A percentile compares a stretch with the other conserved stretches of the same genome.
Conservation (phyloP, 92 coral and sea anemone genomes). For the Ricordea florida region DNA sequence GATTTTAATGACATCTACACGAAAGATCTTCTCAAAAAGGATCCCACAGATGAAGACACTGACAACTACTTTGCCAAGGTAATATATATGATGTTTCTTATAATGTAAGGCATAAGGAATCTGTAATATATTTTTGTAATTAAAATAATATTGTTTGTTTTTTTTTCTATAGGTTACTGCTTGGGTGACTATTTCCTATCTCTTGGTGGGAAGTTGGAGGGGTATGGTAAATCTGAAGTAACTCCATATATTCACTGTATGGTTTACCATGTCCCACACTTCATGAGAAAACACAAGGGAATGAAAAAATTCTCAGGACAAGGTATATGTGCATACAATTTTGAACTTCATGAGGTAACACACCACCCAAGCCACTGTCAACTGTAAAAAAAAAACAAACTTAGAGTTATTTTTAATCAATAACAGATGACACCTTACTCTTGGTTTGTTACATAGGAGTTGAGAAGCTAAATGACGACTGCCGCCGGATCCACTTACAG, state of each 20-base stretch:
- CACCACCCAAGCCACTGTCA: neutral
- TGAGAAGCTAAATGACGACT: slow-evolving; percentile 65
- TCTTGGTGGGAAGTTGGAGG: slow-evolving; percentile 30
- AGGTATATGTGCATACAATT: slow-evolving; percentile 28
- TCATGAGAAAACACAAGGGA: slow-evolving; percentile 50
- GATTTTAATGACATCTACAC: slow-evolving; percentile 47
- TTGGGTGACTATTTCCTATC: slow-evolving; percentile 51
- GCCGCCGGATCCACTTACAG: slow-evolving; percentile 48
- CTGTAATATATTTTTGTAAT: neutral
- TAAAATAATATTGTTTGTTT: neutral
- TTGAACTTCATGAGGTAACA: neutral
- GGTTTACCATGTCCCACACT: slow-evolving; percentile 60
- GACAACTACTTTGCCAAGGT: slow-evolving; percentile 56
- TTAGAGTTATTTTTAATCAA: neutral
- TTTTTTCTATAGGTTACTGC: slow-evolving; percentile 33
- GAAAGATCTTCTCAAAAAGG: slow-evolving; percentile 28
- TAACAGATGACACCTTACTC: neutral
- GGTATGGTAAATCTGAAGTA: slow-evolving; percentile 35
- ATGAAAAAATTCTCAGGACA: slow-evolving; percentile 54
- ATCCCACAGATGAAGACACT: slow-evolving; percentile 57
- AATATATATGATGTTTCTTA: neutral
- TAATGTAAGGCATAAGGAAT: neutral
- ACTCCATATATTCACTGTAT: slow-evolving; percentile 59
- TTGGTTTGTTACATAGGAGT: slow-evolving; percentile 5
- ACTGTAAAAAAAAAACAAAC: neutral